Base-by-base conservation (phyloP, 2,888 invertebrate species). In the Adineta ricciae region DNA sequence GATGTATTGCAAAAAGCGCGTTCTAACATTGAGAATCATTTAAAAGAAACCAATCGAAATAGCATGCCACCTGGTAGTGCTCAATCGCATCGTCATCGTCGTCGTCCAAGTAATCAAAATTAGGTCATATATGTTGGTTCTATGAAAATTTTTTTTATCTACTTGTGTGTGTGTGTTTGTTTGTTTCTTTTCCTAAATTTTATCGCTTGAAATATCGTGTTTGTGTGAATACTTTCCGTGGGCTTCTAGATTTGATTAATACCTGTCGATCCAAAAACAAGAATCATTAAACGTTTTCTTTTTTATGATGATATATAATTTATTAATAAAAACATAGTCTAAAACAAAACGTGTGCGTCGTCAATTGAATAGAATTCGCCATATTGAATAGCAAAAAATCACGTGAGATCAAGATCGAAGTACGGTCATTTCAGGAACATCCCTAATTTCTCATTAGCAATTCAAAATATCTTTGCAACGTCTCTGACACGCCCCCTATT, bases 1-100 rank as follows among this genome's bases (percentile, higher is more conserved):
- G 78, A 78, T 78, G 78, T 78, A 4, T 32, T 78, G 19, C 38
- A 38, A 78, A 78, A 78, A 78, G 78, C 78, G 24, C 78, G 78
- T 9, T 24, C 41, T 24, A 78, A 78, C 41, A 78, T 78, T 14
- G 78, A 78, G 41, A 36, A 78, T 78, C 78, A 78, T 78, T 41
- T 78, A 41, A 21, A 78, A 41, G 78, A 78, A 1, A 32, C 64
- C 4, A 64, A 64, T 32, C 16, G 32, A 16, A 64, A 64, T 64
- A 64, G 14, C 16, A 64, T 32, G 4, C 64, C 64, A 64, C 64
- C 64, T 0, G 64, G 64, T 64, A 64, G 64, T 64, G 64, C 64
- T 56, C 56, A 56, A 64, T 19, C 64, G 32, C 64, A 64, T 64
- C 64, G 64, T 64, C 64, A 32, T 64, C 64, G 32, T 64, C 64